Base-by-base conservation (phyloP, 2,797 vertebrate species). In the Tokudaia tokunoshimensis region DNA sequence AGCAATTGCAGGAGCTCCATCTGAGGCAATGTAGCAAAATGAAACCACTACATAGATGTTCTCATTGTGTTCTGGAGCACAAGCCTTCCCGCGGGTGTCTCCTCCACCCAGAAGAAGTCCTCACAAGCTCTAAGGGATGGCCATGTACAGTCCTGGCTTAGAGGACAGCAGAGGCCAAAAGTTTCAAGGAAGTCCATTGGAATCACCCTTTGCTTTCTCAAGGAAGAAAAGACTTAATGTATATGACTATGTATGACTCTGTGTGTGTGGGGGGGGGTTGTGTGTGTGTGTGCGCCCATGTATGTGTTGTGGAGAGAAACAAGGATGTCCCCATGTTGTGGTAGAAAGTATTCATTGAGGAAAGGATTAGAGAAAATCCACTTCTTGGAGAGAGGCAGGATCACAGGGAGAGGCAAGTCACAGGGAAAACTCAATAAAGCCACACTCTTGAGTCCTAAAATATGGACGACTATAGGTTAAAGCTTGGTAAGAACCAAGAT, bases 401-500 rank as follows among this genome's bases (percentile, higher is more conserved):
- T 19, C 44, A 22, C 22, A 61, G 29, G 1, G 5, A 1, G 3
- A 9, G 20, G 2, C 44, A 34, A 24, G 14, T 19, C n/a, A 9
- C 10, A 70, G 14, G 0, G 11, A 17, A 59, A 86, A 67, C 9
- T 7, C 37, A 31, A 67, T 19, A 74, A 57, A 74, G 37, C 1
- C 61, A 24, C 1, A 41, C 11, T 31, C n/a, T 55, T 47, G 9
- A 34, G 55, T 12, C 34, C 65, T 55, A 82, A 52, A 24, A 31
- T 15, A 4, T 0, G 2, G 34, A 11, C 1, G 26, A 5, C 26
- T 57, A n/a, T 37, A 34, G 61, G 6, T 0, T 1, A 22, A 52
- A 26, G 3, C 17, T 92, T 22, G 34, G 7, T 59, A 67, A 37
- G 44, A n/a, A 41, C 13, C 6, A 22, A 41, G 3, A 26, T 34